These are phyloP conservation scores for Ruditapes philippinarum DNA, from an alignment of 1,140 invertebrate genomes.

Conservation along the genomic window DNA sequence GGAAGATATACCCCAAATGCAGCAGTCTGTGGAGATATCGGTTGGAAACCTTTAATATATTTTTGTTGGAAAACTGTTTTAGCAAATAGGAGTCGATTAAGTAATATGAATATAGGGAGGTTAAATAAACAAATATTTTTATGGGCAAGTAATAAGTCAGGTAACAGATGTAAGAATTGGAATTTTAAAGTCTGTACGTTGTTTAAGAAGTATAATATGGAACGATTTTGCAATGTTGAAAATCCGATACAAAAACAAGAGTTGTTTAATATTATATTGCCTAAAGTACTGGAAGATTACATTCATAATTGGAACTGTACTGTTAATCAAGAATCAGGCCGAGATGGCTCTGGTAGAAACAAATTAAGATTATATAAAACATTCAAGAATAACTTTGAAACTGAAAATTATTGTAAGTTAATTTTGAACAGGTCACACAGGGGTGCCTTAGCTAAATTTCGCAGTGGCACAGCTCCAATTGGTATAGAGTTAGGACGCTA, in stretches of 20 bases:
- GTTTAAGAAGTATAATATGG: background rate
- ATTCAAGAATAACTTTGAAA: background rate
- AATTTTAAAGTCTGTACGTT: background rate
- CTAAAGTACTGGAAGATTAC: no score
- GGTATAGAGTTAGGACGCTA: no score
- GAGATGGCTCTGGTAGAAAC: background rate
- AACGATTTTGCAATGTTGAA: background rate
- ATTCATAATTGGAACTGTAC: background rate
- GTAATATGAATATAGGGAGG: background rate
- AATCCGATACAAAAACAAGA: no score
- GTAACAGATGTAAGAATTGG: background rate
- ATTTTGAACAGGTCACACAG: background rate
- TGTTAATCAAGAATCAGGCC: background rate
- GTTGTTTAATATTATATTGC: no score
- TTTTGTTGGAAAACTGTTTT: background rate
- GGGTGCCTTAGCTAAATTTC: conserved; percentile 23
- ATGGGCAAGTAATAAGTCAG: background rate
- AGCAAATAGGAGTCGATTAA: background rate
- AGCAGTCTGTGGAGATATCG: conserved; percentile 12
- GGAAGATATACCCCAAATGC: conserved; percentile 33
- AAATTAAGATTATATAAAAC: conserved; percentile 6
- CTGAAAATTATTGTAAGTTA: background rate
- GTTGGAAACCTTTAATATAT: background rate
- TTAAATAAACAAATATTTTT: conserved; percentile 12
- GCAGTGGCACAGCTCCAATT: conserved; percentile 4